Percentiles rank a stretch among this genome's conserved stretches.
phyloP scores from a whole-genome alignment of 2,797 vertebrate species.

The Coccyzus lansbergi region DNA sequence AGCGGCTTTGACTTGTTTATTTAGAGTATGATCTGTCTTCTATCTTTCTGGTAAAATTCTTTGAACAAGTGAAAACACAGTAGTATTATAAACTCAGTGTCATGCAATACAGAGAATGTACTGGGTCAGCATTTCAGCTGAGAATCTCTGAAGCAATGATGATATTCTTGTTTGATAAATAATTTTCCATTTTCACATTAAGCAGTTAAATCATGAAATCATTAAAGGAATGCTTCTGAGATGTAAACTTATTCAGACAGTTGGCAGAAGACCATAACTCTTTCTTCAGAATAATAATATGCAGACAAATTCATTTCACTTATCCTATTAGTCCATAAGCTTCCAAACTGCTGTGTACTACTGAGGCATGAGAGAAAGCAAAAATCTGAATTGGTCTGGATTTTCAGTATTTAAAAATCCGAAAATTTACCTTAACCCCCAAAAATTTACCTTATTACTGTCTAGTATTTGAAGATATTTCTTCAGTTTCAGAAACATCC shows the following conservation, averaged over 20 bases:
- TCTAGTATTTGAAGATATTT: background rate
- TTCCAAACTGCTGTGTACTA: background rate
- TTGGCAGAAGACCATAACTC: background rate
- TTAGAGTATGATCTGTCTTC: background rate
- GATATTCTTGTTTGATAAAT: background rate
- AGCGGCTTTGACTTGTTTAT: background rate
- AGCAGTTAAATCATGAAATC: background rate
- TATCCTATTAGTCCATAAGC: background rate
- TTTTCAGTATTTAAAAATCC: background rate
- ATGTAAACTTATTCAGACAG: background rate
- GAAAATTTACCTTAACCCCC: background rate
- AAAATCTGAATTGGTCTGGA: background rate
- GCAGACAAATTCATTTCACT: background rate
- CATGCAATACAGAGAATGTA: background rate
- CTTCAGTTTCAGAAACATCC: background rate
- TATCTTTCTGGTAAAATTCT: background rate
- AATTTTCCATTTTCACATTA: background rate
- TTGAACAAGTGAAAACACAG: background rate
- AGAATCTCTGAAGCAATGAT: background rate
- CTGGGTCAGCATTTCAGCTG: background rate
- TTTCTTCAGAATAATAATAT: background rate
- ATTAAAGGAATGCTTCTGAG: background rate
- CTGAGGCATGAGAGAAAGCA: background rate
- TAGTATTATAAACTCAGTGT: background rate
- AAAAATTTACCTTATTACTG: accelerated